Conservation (phyloP, 2,113 vertebrate species). For the Bufo bufo region DNA sequence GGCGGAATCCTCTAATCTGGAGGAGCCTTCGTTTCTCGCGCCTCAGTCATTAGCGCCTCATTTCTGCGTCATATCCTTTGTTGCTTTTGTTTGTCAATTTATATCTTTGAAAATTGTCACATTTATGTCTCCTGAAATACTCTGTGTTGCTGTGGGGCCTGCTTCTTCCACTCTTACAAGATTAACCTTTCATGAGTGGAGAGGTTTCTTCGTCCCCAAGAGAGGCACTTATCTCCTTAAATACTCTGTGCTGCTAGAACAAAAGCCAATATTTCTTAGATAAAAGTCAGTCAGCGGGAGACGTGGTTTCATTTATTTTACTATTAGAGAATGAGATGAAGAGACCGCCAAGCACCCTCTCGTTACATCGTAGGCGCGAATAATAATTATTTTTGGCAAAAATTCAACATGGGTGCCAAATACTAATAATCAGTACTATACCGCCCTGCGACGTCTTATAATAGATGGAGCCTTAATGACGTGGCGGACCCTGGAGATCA, state of each 20-base stretch:
- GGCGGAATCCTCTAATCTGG: neutral
- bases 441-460: neutral
- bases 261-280: neutral
- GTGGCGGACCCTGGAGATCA: neutral
- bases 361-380: neutral
- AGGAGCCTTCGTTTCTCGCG: neutral
- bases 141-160: too few species aligned
- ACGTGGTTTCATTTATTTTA: neutral
- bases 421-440: neutral
- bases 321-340: neutral
- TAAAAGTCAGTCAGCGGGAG: neutral
- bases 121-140: neutral
- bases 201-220: too few species aligned
- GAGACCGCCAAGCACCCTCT: neutral
- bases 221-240: neutral
- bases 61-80: neutral
- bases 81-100: neutral
- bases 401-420: conserved; percentile 19
- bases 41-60: neutral
- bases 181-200: too few species aligned
- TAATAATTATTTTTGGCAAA: neutral
- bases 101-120: neutral
- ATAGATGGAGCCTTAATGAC: conserved; percentile 26
- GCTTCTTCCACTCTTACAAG: too few species aligned
- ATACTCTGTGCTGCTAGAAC: neutral